Conservation (phyloP, 2,888 invertebrate genomes). For the Invenusta paracnida region DNA sequence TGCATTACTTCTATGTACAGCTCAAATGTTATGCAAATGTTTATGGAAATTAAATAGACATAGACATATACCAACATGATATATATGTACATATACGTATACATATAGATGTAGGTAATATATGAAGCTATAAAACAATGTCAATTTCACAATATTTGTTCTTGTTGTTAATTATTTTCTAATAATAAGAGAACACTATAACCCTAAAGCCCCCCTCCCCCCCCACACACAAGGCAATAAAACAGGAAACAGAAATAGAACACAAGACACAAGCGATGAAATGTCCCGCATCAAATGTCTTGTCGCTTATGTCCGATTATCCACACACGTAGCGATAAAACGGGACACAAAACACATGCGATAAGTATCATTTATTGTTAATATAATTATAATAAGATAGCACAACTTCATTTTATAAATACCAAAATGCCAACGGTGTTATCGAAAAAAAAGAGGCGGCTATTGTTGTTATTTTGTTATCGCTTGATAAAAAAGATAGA, state of each 20-base stretch:
- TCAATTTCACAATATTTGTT: too few relatives aligned
- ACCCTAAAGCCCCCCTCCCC: too few relatives aligned
- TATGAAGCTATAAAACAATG: too few relatives aligned
- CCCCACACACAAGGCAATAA: constrained; percentile 7
- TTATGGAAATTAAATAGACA: too few relatives aligned
- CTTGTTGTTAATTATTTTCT: too few relatives aligned
- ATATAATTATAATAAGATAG: neutral
- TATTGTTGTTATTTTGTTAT: neutral
- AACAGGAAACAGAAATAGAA: neutral
- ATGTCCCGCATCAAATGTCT: neutral
- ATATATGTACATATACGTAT: too few relatives aligned
- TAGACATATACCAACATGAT: too few relatives aligned
- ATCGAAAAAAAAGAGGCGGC: constrained; percentile 19
- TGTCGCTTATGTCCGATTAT: neutral
- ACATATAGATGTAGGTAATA: too few relatives aligned
- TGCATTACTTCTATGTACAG: too few relatives aligned
- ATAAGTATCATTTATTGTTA: neutral
- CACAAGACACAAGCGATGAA: constrained; percentile 20
- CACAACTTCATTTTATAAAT: constrained; percentile 10
- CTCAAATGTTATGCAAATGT: too few relatives aligned
- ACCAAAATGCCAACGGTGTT: neutral
- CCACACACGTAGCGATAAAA: constrained; percentile 18
- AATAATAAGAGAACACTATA: too few relatives aligned
- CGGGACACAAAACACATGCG: neutral
- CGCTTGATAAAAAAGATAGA: neutral